These are phyloP conservation scores for Xyrauchen texanus DNA, from an alignment of 2,113 vertebrate species.

Conservation along the genomic window DNA sequence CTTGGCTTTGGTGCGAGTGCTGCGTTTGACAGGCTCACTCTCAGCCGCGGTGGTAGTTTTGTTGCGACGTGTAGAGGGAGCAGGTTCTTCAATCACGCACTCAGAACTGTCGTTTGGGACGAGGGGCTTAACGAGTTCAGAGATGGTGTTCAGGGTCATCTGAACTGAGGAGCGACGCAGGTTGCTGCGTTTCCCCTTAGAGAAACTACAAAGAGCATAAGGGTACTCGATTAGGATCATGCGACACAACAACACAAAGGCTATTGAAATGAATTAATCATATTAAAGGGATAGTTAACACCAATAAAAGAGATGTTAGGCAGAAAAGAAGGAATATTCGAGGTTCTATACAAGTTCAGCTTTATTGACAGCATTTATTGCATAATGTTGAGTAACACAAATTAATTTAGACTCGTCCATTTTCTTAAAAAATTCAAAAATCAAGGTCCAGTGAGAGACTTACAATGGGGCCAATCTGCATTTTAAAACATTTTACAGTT, in stretches of 20 bases:
- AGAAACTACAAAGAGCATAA: slow-evolving; percentile 62
- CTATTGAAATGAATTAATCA: too few relatives aligned
- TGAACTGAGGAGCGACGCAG: slow-evolving; percentile 70
- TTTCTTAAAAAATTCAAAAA: too few relatives aligned
- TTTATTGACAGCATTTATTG: too few relatives aligned
- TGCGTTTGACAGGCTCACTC: slow-evolving; percentile 8
- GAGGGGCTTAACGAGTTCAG: slow-evolving; percentile 55
- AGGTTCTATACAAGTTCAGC: too few relatives aligned
- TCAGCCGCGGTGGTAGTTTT: slow-evolving; percentile 54
- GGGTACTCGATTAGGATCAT: not conserved
- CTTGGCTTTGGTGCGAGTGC: slow-evolving; percentile 28
- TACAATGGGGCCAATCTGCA: too few relatives aligned
- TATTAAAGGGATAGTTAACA: too few relatives aligned
- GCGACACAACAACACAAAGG: not conserved
- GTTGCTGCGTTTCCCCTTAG: slow-evolving; percentile 75
- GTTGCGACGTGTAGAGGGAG: slow-evolving; percentile 69
- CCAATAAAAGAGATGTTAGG: too few relatives aligned
- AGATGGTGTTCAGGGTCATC: slow-evolving; percentile 60
- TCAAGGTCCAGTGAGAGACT: too few relatives aligned
- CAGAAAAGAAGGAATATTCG: too few relatives aligned
- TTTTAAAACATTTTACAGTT: too few relatives aligned
- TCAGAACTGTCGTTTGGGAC: slow-evolving; percentile 44
- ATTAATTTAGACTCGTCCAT: too few relatives aligned
- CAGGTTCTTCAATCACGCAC: slow-evolving; percentile 46
- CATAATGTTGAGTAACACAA: too few relatives aligned